phyloP scores from a whole-genome alignment of 2,888 invertebrate genomes.

The Priocnemis perturbator region DNA sequence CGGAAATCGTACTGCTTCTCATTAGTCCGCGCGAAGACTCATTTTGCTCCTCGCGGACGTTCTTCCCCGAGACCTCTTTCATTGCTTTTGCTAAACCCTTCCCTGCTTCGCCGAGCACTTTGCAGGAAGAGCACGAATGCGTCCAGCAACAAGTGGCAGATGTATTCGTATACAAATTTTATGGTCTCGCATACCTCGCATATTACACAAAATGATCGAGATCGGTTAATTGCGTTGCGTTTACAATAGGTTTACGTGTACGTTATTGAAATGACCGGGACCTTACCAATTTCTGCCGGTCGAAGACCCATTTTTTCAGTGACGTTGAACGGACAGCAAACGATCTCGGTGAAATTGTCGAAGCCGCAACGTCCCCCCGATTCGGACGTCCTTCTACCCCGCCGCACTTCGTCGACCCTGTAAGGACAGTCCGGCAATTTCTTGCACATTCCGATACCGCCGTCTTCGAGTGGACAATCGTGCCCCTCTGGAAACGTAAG shows the following conservation, averaged over 20 bases:
- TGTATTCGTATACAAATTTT: too few species aligned
- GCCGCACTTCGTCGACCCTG: constrained; percentile 51
- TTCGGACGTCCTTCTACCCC: constrained; percentile 44
- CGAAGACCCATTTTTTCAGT: constrained; percentile 34
- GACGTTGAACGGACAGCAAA: constrained; percentile 75
- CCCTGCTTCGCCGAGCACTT: not conserved
- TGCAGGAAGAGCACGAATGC: not conserved
- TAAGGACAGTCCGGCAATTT: constrained; percentile 58
- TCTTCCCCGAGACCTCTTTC: too few species aligned
- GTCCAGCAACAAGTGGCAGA: not conserved
- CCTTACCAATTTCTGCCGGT: constrained; percentile 62
- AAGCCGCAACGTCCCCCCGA: constrained; percentile 75
- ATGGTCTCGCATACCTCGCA: too few species aligned
- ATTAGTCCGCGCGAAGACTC: too few species aligned
- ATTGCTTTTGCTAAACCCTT: too few species aligned
- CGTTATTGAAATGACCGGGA: not conserved
- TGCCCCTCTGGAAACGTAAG: too few species aligned
- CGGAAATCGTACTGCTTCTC: too few species aligned
- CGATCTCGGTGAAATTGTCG: constrained; percentile 72
- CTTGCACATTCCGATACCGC: constrained; percentile 56
- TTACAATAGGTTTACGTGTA: not conserved
- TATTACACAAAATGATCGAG: too few species aligned
- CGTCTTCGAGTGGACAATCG: constrained; percentile 51
- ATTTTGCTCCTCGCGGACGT: too few species aligned
- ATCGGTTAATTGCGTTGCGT: too few species aligned